A percentile compares a stretch with the other conserved stretches of the same genome.
These are phyloP conservation scores for Triplophysa siluroides DNA, from an alignment of 2,113 vertebrate genomes.

Conservation along the genomic window DNA sequence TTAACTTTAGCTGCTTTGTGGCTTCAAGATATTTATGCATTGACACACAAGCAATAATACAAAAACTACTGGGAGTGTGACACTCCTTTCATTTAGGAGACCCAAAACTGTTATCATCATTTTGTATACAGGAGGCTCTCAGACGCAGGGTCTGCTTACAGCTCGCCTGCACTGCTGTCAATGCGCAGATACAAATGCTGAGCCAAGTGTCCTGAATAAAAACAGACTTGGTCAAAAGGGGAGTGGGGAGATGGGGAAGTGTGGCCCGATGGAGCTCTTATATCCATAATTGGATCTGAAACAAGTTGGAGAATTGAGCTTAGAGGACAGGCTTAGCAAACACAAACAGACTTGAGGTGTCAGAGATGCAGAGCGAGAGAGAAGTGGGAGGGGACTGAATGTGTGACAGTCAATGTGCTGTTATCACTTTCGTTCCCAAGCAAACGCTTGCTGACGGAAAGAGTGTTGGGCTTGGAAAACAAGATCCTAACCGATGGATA, in stretches of 20 bases:
- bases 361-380: not conserved
- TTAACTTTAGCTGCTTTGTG: not conserved
- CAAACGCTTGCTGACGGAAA: slow-evolving; percentile 29
- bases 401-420: slow-evolving; percentile 29
- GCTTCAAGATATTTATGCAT: not conserved
- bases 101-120: slow-evolving; percentile 7
- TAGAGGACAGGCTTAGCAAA: slow-evolving; percentile 48
- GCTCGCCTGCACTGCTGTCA: slow-evolving; percentile 27
- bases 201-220: slow-evolving; percentile 17
- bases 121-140: slow-evolving; percentile 3
- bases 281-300: slow-evolving; percentile 52
- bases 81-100: no score
- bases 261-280: slow-evolving; percentile 35
- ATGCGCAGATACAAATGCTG: slow-evolving; percentile 15
- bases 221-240: slow-evolving; percentile 25
- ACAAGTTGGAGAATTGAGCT: slow-evolving; percentile 45
- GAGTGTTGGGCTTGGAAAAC: slow-evolving; percentile 5
- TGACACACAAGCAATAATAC: no score
- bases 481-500: slow-evolving; percentile 55
- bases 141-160: slow-evolving; percentile 51
- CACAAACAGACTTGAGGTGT: slow-evolving; percentile 37
- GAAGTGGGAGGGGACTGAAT: not conserved
- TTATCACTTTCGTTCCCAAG: slow-evolving; percentile 42
- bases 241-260: slow-evolving; percentile 15
- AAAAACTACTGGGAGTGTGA: no score